Conservation (phyloP, 2,888 invertebrate species). For the Eucriotettix oculatus region DNA sequence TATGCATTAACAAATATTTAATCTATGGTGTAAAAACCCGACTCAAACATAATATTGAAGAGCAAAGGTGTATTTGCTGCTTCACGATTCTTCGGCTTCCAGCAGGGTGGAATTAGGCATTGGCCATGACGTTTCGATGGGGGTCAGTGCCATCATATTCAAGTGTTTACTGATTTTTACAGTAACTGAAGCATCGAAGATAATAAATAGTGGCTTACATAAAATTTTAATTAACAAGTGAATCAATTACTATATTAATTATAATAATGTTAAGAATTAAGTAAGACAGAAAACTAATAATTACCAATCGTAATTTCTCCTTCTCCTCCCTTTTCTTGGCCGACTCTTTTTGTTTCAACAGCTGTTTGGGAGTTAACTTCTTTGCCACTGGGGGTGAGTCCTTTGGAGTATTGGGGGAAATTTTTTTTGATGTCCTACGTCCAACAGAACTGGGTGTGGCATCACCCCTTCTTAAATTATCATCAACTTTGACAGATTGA, state of each 20-base stretch:
- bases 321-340: slow-evolving; percentile 39
- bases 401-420: not conserved
- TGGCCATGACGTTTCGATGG: no score
- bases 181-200: no score
- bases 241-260: no score
- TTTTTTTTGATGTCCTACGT: not conserved
- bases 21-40: no score
- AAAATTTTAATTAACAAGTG: not conserved
- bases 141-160: no score
- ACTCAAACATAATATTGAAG: no score
- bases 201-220: no score
- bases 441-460: not conserved
- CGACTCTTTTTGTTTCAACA: slow-evolving; percentile 38
- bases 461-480: not conserved
- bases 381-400: slow-evolving; percentile 3
- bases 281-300: slow-evolving; percentile 22
- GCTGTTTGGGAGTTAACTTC: slow-evolving; percentile 26
- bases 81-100: no score
- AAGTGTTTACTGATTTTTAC: no score
- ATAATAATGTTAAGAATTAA: slow-evolving; percentile 18
- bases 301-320: slow-evolving; percentile 31
- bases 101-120: no score
- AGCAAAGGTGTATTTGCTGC: no score
- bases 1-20: no score
- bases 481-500: not conserved